Percentiles rank a stretch among this genome's conserved stretches.
Conservation (phyloP, 2,888 invertebrate species). For the Craniophora ligustri region DNA sequence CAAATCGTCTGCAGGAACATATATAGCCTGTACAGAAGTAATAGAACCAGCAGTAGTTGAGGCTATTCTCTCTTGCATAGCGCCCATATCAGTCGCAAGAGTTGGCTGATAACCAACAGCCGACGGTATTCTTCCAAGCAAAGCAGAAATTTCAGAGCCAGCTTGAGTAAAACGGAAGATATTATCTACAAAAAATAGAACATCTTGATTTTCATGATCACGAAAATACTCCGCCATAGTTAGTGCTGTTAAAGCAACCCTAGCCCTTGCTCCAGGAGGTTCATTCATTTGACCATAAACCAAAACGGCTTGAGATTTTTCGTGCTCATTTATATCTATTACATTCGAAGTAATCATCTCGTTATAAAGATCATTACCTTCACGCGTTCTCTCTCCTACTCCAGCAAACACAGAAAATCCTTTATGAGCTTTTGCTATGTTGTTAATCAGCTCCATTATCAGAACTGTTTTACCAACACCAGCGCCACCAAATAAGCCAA, state of each 20-base stretch:
- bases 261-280: conserved; percentile 97
- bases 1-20: conserved; percentile 98
- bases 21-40: conserved; percentile 98
- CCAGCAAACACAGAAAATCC: conserved; percentile 98
- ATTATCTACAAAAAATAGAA: conserved; percentile 98
- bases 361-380: conserved; percentile 98
- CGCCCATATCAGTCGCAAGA: conserved; percentile 98
- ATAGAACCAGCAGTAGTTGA: conserved; percentile 98
- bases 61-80: conserved; percentile 98
- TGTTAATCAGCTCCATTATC: conserved; percentile 98
- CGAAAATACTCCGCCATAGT: conserved; percentile 98
- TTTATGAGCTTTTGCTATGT: conserved; percentile 98
- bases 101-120: conserved; percentile 99
- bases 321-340: conserved; percentile 95
- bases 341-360: conserved; percentile 98
- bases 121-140: conserved; percentile 97
- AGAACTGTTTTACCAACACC: conserved; percentile 98
- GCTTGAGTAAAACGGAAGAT: conserved; percentile 98
- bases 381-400: conserved; percentile 97
- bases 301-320: conserved; percentile 96
- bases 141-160: conserved; percentile 96
- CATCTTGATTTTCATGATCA: conserved; percentile 97
- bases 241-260: conserved; percentile 96
- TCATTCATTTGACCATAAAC: conserved; percentile 99
- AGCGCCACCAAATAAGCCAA: conserved; percentile 97